Percentiles rank a stretch among this genome's conserved stretches.
phyloP scores from a whole-genome alignment of 2,113 vertebrate genomes.

The Glaucomys volans region DNA sequence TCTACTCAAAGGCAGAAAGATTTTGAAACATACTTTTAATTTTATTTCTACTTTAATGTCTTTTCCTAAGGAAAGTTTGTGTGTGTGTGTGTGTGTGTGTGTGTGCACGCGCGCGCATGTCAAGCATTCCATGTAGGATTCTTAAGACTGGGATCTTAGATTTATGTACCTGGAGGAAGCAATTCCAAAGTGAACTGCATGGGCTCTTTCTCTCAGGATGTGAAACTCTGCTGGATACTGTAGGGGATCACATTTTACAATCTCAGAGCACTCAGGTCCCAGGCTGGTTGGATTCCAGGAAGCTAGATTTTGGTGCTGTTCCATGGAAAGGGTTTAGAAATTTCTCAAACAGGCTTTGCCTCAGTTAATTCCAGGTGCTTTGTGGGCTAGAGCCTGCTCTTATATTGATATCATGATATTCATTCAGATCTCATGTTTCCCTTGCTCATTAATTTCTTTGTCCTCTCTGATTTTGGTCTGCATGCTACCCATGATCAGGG shows the following conservation, averaged over 20 bases:
- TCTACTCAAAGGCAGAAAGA: background rate
- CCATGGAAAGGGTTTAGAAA: background rate
- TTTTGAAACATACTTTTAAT: conserved; percentile 11
- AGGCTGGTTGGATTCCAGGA: background rate
- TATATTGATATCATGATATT: background rate
- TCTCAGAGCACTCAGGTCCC: too few relatives aligned
- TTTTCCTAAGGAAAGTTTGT: background rate
- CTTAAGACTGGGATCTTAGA: background rate
- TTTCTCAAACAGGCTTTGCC: background rate
- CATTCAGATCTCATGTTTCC: background rate
- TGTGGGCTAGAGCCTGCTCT: background rate
- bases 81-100: background rate
- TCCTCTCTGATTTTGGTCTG: background rate
- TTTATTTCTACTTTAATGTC: background rate
- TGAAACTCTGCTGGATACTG: background rate
- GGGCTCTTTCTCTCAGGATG: background rate
- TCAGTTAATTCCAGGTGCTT: background rate
- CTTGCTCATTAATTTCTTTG: background rate
- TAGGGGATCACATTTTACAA: background rate
- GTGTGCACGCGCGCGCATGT: too few relatives aligned
- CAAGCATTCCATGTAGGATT: accelerated
- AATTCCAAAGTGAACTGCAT: background rate
- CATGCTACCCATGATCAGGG: background rate
- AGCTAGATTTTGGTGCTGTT: background rate
- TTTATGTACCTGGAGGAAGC: background rate